Percentiles rank a stretch among this genome's conserved stretches.
These are phyloP conservation scores for Drosophila kambysellisi DNA, from an alignment of 2,888 invertebrate species.

Conservation along the genomic window DNA sequence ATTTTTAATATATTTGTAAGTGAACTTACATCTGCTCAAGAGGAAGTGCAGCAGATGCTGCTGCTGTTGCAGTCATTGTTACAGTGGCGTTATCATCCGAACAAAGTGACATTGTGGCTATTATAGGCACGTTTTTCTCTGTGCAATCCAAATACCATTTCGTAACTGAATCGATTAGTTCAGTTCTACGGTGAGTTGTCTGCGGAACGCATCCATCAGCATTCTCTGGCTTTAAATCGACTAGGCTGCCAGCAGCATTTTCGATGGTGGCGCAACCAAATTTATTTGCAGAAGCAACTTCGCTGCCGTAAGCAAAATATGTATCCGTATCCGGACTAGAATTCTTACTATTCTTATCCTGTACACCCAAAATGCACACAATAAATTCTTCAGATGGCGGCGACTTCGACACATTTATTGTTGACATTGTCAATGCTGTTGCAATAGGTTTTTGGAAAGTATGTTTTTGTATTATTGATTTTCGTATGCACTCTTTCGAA, in stretches of 20 bases:
- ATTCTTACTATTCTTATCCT: slow-evolving; percentile 27
- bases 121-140: slow-evolving; percentile 16
- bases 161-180: slow-evolving; percentile 59
- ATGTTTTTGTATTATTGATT: slow-evolving; percentile 49
- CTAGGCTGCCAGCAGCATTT: slow-evolving; percentile 17
- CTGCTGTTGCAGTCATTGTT: slow-evolving; percentile 35
- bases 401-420: slow-evolving; percentile 50
- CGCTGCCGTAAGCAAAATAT: slow-evolving; percentile 8
- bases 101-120: slow-evolving; percentile 35
- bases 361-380: slow-evolving; percentile 52
- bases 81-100: slow-evolving; percentile 42
- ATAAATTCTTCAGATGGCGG: slow-evolving; percentile 40
- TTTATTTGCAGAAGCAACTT: slow-evolving; percentile 78
- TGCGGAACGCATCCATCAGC: too few species aligned
- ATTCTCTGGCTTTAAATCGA: slow-evolving; percentile 34
- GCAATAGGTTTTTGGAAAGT: slow-evolving; percentile 17
- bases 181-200: slow-evolving; percentile 37
- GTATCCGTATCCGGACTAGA: slow-evolving; percentile 23
- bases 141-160: slow-evolving; percentile 78
- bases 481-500: slow-evolving; percentile 43
- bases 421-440: slow-evolving; percentile 61
- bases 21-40: slow-evolving; percentile 48
- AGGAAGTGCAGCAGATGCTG: slow-evolving; percentile 15
- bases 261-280: slow-evolving; percentile 58
- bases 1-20: slow-evolving; percentile 1